A percentile compares a stretch with the other conserved stretches of the same genome.
phyloP scores from a whole-genome alignment of 2,797 vertebrate species.

The Brachyrhaphis roseni region DNA sequence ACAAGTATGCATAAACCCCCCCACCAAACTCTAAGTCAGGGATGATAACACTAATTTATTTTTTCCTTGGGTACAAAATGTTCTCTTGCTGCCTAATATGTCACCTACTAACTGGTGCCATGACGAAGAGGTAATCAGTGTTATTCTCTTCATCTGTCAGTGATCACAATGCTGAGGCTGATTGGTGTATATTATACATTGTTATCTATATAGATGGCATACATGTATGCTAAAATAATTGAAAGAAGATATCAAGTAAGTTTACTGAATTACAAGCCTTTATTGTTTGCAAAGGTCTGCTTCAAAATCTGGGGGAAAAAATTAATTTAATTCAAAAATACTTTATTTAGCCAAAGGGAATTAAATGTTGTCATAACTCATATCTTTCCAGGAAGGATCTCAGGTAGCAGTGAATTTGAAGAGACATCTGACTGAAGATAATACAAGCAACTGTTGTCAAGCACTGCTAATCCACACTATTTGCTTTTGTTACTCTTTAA shows the following conservation, averaged over 20 bases:
- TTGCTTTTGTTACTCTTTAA: background rate
- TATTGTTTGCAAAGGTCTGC: background rate
- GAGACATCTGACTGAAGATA: background rate
- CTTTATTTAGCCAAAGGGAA: background rate
- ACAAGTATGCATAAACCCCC: background rate
- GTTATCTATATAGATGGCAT: background rate
- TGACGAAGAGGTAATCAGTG: constrained; percentile 14
- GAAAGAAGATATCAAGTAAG: background rate
- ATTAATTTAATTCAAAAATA: background rate
- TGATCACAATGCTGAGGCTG: background rate
- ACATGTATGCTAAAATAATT: background rate
- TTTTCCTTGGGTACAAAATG: background rate
- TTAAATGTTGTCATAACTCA: background rate
- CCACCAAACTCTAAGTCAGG: background rate
- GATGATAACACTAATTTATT: background rate
- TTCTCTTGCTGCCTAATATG: background rate
- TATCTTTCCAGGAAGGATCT: background rate
- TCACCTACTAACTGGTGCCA: background rate
- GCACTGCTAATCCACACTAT: background rate
- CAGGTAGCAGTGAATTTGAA: background rate
- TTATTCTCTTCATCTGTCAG: background rate
- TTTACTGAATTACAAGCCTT: background rate
- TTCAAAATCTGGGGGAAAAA: background rate
- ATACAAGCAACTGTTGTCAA: background rate
- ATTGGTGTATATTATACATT: constrained; percentile 1